Conservation (phyloP, 2,113 vertebrate genomes). For the Gorsachius goisagi region DNA sequence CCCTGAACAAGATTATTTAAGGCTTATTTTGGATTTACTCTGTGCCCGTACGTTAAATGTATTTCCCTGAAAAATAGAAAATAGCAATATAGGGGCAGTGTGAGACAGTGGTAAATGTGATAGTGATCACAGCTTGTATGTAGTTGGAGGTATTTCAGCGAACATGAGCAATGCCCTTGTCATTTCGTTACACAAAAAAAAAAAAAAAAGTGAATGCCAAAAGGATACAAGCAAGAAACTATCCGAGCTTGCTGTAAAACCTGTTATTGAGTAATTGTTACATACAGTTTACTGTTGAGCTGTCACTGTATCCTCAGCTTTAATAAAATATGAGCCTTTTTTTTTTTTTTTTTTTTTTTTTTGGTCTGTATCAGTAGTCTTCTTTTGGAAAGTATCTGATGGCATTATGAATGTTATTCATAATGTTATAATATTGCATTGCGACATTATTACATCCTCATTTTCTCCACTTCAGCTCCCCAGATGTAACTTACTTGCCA, state of each 20-base stretch:
- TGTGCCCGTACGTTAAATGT: neutral
- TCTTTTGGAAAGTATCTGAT: neutral
- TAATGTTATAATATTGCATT: slow-evolving; percentile 16
- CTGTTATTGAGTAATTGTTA: slow-evolving; percentile 51
- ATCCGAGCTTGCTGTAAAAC: neutral
- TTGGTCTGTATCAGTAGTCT: neutral
- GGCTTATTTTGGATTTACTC: slow-evolving; percentile 45
- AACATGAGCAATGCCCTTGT: slow-evolving; percentile 18
- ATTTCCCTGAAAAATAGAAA: slow-evolving; percentile 36
- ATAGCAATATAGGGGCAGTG: neutral
- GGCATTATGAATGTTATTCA: neutral
- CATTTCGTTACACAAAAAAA: neutral
- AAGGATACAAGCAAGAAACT: neutral
- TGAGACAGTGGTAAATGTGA: neutral
- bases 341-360: neutral
- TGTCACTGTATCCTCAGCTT: slow-evolving; percentile 15
- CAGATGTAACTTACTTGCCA: slow-evolving; percentile 24
- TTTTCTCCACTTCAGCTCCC: slow-evolving; percentile 28
- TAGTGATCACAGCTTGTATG: neutral
- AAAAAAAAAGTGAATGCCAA: neutral
- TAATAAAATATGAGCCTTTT: slow-evolving; percentile 18
- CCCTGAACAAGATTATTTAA: slow-evolving; percentile 65
- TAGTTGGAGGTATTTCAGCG: slow-evolving; percentile 7
- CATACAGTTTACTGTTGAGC: slow-evolving; percentile 38
- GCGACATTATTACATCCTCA: neutral